Conservation (phyloP, 2,888 invertebrate species). For the Drosophila fungiperda region DNA sequence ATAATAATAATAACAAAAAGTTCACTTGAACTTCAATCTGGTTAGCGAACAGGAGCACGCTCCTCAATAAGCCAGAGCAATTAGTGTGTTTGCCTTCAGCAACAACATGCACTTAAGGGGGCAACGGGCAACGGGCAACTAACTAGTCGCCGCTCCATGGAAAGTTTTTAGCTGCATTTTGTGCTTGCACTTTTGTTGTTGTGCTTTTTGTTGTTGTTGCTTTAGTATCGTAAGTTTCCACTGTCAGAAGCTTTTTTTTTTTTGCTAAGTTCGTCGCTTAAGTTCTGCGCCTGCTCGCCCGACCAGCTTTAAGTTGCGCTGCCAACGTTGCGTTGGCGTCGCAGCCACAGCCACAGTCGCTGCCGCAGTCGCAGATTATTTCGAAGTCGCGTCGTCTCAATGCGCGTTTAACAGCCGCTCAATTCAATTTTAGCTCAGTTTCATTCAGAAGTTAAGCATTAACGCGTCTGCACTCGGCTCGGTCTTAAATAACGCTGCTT, state of each 20-base stretch:
- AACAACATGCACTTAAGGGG: conserved; percentile 32
- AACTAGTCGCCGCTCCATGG: conserved; percentile 19
- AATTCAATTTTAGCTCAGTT: conserved; percentile 68
- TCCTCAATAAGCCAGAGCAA: conserved; percentile 43
- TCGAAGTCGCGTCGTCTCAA: conserved; percentile 56
- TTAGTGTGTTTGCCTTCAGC: conserved; percentile 61
- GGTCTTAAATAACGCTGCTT: conserved; percentile 35
- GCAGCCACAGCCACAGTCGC: neutral
- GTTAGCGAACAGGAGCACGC: conserved; percentile 57
- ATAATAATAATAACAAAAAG: conserved; percentile 14
- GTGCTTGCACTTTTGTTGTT: conserved; percentile 20
- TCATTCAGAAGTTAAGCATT: conserved; percentile 77
- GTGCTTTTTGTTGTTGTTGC: conserved; percentile 12
- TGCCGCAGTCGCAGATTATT: conserved; percentile 6
- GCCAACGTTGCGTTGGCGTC: conserved; percentile 22
- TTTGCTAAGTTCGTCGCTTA: conserved; percentile 16
- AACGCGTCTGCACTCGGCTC: conserved; percentile 47
- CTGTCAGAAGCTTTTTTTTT: conserved; percentile 51
- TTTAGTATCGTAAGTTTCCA: conserved; percentile 40
- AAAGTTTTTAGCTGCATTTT: conserved; percentile 39
- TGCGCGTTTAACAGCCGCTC: conserved; percentile 71
- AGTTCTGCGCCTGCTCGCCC: conserved; percentile 61
- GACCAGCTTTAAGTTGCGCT: conserved; percentile 38
- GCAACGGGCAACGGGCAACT: neutral
- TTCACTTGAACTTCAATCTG: conserved; percentile 64